These are phyloP conservation scores for Cryptotermes secundus DNA, from an alignment of 1,140 invertebrate species.

Conservation along the genomic window DNA sequence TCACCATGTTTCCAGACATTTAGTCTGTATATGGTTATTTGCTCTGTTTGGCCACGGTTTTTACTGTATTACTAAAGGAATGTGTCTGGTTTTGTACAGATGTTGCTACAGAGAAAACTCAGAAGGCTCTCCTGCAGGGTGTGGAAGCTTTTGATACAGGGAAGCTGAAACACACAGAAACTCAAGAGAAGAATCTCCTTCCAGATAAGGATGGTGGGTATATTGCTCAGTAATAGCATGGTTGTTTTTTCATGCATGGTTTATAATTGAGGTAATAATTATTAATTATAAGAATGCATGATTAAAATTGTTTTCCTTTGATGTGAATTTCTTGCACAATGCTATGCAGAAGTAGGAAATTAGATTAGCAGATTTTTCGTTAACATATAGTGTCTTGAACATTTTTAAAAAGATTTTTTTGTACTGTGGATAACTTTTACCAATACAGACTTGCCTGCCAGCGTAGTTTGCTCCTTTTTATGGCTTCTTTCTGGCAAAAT, in stretches of 20 bases:
- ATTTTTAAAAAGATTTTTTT: too few species aligned
- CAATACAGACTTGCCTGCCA: too few species aligned
- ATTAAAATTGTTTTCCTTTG: not conserved
- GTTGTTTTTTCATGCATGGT: not conserved
- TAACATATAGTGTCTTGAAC: too few species aligned
- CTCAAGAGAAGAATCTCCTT: constrained; percentile 89
- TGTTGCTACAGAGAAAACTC: constrained; percentile 82
- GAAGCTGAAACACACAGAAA: constrained; percentile 88
- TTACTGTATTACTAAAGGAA: not conserved
- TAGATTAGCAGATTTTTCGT: too few species aligned
- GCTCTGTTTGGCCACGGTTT: too few species aligned
- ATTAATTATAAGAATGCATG: not conserved
- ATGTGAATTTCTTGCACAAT: not conserved
- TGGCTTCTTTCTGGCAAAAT: too few species aligned
- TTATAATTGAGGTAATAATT: not conserved
- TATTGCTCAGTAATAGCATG: not conserved
- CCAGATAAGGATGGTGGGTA: constrained; percentile 89
- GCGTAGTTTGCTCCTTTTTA: too few species aligned
- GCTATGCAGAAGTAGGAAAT: too few species aligned
- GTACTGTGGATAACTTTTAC: too few species aligned
- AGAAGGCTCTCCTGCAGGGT: constrained; percentile 79
- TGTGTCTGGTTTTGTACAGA: constrained; percentile 54
- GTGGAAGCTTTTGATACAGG: constrained; percentile 81
- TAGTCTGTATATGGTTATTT: too few species aligned
- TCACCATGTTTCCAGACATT: too few species aligned